Conservation (phyloP, 1,140 invertebrate genomes). For the Platorchestia sp. region DNA sequence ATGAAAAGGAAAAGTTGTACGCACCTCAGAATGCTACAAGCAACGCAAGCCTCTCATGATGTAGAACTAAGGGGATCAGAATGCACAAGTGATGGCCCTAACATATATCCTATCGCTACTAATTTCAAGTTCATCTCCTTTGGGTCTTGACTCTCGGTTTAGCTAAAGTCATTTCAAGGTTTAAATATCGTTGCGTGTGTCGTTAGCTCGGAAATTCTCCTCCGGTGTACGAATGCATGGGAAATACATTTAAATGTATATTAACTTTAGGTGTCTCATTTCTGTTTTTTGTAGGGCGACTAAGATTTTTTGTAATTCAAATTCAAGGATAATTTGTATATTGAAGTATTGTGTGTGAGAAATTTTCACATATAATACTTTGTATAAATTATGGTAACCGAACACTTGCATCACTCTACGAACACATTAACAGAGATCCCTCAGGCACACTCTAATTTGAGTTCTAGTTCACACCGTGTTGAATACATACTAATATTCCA, state of each 20-base stretch:
- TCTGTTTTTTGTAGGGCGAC: background rate
- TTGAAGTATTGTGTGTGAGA: too few relatives aligned
- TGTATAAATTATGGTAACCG: too few relatives aligned
- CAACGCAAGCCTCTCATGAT: background rate
- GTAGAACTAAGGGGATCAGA: background rate
- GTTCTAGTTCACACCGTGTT: too few relatives aligned
- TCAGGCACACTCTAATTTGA: too few relatives aligned
- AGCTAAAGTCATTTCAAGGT: background rate
- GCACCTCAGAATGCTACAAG: too few relatives aligned
- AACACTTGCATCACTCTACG: too few relatives aligned
- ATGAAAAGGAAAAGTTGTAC: too few relatives aligned
- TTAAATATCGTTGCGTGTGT: background rate
- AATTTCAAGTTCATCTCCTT: background rate
- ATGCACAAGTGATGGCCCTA: background rate
- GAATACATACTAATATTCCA: too few relatives aligned
- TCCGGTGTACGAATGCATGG: background rate
- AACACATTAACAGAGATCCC: too few relatives aligned
- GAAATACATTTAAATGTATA: background rate
- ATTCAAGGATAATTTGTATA: too few relatives aligned
- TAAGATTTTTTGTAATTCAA: background rate
- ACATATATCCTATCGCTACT: too few relatives aligned
- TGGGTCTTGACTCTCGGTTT: background rate
- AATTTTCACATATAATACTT: too few relatives aligned
- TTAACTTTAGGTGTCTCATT: background rate
- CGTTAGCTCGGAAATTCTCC: background rate